phyloP scores from a whole-genome alignment of 1,140 invertebrate genomes.

The Brachionus sp. region DNA sequence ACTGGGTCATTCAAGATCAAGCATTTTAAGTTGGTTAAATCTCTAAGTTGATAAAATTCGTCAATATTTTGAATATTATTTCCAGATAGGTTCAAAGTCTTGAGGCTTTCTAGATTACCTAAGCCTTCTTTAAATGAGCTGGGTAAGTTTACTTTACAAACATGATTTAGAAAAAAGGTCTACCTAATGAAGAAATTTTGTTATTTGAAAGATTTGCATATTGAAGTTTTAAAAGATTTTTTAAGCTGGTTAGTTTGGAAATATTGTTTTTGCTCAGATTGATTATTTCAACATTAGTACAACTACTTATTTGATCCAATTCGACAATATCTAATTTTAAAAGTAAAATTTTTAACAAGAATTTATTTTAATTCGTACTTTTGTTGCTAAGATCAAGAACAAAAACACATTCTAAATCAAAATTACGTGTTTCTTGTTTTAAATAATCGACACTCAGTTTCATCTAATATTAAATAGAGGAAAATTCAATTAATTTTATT shows the following conservation, averaged over 20 bases:
- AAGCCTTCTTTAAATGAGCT: not conserved
- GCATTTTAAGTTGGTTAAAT: not conserved
- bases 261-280: slow-evolving; percentile 10
- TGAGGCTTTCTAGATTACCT: not conserved
- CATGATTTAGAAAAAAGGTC: not conserved
- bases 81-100: slow-evolving; percentile 16
- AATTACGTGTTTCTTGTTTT: slow-evolving; percentile 4
- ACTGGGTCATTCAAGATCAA: not conserved
- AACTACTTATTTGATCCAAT: not conserved
- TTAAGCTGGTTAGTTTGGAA: not conserved
- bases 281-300: slow-evolving; percentile 16
- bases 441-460: slow-evolving; percentile 22
- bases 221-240: not conserved
- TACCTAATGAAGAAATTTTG: not conserved
- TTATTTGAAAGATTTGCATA: slow-evolving; percentile 12
- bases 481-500: not conserved
- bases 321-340: not conserved
- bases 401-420: slow-evolving; percentile 42
- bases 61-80: not conserved
- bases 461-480: slow-evolving; percentile 11
- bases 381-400: slow-evolving; percentile 42
- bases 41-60: slow-evolving; percentile 1
- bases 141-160: not conserved
- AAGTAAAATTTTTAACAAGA: not conserved
- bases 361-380: not conserved